These are phyloP conservation scores for Heteromormyrus szaboi DNA, from an alignment of 2,797 vertebrate species.

Conservation along the genomic window DNA sequence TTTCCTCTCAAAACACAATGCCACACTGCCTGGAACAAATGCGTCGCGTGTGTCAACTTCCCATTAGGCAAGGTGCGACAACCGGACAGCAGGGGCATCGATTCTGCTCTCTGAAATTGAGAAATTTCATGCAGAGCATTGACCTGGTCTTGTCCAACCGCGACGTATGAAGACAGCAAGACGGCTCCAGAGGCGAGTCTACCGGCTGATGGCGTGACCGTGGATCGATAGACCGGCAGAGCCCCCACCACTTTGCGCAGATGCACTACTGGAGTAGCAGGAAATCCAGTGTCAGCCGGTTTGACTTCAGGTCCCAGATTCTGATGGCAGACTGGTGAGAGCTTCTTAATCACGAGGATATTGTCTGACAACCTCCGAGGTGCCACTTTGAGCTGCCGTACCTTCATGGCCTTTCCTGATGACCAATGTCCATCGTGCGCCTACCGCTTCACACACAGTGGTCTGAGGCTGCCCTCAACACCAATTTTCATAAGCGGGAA, in stretches of 20 bases:
- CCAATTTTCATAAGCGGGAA: not conserved
- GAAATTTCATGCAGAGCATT: not conserved
- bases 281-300: not conserved
- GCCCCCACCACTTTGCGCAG: not conserved
- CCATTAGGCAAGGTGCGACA: not conserved
- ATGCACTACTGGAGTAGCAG: not conserved
- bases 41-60: not conserved
- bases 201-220: not conserved
- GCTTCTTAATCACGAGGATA: not conserved
- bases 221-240: not conserved
- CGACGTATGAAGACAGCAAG: not conserved
- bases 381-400: not conserved
- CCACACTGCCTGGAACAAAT: not conserved
- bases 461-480: not conserved
- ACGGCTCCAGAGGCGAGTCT: not conserved
- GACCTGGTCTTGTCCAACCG: not conserved
- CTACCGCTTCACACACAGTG: not conserved
- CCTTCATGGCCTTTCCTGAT: not conserved
- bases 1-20: constrained; percentile 11
- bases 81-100: not conserved
- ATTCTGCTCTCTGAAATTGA: not conserved
- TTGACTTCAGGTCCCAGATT: not conserved
- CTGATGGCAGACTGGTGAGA: not conserved
- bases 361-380: not conserved
- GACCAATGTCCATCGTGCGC: not conserved